A percentile compares a stretch with the other conserved stretches of the same genome.
Conservation (phyloP, 2,888 invertebrate genomes). For the Tortricodes alternella region DNA sequence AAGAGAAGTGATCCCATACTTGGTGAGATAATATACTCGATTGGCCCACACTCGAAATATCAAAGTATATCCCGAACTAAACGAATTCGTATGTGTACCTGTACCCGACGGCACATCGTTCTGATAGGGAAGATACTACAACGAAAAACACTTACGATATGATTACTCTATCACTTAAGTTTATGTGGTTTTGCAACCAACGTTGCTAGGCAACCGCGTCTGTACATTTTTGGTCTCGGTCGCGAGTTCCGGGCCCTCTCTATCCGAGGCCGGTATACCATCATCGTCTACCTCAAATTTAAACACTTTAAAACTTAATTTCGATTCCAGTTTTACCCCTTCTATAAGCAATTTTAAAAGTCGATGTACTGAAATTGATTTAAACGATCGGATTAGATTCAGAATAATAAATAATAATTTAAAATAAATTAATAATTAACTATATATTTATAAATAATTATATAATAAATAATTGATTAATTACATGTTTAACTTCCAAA, state of each 20-base stretch:
- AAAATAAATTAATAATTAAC: conserved; percentile 23
- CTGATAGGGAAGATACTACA: conserved; percentile 61
- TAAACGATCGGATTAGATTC: conserved; percentile 1
- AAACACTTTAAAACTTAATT: neutral
- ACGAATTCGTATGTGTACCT: conserved; percentile 56
- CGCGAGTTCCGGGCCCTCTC: too few species aligned
- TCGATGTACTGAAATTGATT: neutral
- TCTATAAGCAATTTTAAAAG: conserved; percentile 13
- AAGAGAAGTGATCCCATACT: conserved; percentile 76
- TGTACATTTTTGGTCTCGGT: conserved; percentile 72
- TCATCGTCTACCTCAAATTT: too few species aligned
- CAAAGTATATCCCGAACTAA: conserved; percentile 56
- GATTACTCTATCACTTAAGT: conserved; percentile 72
- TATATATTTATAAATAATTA: conserved; percentile 22
- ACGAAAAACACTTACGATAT: conserved; percentile 75
- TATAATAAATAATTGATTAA: conserved; percentile 10
- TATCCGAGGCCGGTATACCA: conserved; percentile 50
- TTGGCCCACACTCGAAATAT: conserved; percentile 71
- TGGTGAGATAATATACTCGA: conserved; percentile 68
- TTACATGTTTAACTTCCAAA: neutral
- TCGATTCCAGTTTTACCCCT: conserved; percentile 1
- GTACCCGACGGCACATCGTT: conserved; percentile 61
- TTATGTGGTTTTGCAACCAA: conserved; percentile 38
- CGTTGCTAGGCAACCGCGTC: conserved; percentile 63
- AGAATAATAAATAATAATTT: conserved; percentile 26